phyloP scores from a whole-genome alignment of 2,797 vertebrate genomes.

The Hafferia zeledoni region DNA sequence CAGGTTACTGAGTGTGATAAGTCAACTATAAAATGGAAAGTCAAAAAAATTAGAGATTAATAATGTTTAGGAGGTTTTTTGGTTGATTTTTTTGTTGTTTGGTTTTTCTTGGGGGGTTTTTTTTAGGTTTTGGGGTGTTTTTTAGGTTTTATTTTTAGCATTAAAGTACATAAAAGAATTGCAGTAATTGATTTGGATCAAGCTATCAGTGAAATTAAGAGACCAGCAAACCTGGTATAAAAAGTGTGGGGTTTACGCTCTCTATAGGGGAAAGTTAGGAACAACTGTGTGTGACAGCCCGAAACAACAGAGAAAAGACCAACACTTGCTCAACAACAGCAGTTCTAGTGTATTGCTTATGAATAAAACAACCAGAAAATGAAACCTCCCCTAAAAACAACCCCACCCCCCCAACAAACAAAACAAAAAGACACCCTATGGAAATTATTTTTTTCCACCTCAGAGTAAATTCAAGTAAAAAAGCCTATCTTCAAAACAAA shows the following conservation, averaged over 20 bases:
- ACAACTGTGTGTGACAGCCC: background rate
- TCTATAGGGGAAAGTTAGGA: background rate
- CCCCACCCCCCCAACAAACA: accelerated
- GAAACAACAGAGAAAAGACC: background rate
- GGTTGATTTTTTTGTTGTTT: too few species aligned
- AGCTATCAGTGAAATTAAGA: background rate
- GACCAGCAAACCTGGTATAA: background rate
- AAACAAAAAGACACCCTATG: accelerated
- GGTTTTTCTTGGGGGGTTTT: too few species aligned
- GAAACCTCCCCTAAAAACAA: accelerated
- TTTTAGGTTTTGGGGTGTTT: too few species aligned
- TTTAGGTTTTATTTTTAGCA: background rate
- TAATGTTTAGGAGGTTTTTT: background rate
- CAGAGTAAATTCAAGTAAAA: background rate
- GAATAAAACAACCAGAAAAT: background rate
- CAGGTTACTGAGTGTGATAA: background rate
- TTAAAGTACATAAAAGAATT: background rate
- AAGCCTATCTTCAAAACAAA: background rate
- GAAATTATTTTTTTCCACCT: background rate
- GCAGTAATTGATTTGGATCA: background rate
- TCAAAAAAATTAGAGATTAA: background rate
- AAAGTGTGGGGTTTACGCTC: background rate
- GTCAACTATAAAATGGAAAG: background rate
- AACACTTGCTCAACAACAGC: background rate
- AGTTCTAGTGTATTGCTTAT: background rate